phyloP scores from a whole-genome alignment of 2,113 vertebrate genomes.

The Procavia capensis region DNA sequence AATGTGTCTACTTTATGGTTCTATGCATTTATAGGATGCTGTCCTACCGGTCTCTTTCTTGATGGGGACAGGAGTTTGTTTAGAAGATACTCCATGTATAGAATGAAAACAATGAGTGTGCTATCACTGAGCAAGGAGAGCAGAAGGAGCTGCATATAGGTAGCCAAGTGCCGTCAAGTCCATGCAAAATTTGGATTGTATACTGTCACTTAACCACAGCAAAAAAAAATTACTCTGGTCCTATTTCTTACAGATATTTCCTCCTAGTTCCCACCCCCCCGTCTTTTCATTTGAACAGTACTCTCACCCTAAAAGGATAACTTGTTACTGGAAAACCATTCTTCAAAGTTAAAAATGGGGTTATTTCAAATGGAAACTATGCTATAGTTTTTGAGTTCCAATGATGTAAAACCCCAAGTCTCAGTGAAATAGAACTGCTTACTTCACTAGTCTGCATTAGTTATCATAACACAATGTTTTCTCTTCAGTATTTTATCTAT shows the following conservation, averaged over 20 bases:
- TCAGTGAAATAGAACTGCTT: background rate
- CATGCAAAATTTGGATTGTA: too few species aligned
- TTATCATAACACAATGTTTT: background rate
- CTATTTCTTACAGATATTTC: background rate
- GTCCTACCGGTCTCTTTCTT: too few species aligned
- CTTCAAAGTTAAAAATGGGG: background rate
- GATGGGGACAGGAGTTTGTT: too few species aligned
- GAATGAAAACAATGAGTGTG: too few species aligned
- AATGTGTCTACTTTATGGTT: too few species aligned
- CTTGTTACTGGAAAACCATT: background rate
- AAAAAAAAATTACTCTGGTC: background rate
- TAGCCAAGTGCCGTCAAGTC: too few species aligned
- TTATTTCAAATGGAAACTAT: constrained; percentile 34
- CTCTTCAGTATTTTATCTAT: background rate
- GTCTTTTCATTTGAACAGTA: background rate
- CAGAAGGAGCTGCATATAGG: too few species aligned
- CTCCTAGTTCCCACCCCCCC: background rate
- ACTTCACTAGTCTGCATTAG: background rate
- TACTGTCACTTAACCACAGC: too few species aligned
- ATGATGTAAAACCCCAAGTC: background rate
- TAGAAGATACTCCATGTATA: too few species aligned
- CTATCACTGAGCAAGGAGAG: too few species aligned
- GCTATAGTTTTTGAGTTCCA: background rate
- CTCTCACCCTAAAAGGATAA: background rate
- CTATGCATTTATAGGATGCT: too few species aligned